A percentile compares a stretch with the other conserved stretches of the same genome.
Evolutionary conservation across 2,888 invertebrate species (phyloP).

Genomic region (Thera britannica): DNA sequence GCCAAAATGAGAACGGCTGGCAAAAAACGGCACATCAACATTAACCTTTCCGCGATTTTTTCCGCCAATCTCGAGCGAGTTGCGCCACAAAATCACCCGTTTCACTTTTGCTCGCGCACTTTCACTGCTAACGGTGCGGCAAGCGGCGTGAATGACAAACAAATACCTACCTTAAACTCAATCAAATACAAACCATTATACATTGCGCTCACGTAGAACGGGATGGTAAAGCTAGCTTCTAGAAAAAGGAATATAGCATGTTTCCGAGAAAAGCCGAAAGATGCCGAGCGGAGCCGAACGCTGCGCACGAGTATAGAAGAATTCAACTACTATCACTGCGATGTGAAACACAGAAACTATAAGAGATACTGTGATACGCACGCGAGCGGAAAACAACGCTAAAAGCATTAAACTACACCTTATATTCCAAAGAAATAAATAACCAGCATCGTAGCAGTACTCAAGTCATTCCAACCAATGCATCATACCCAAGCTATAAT

Average conservation of each 20-base stretch:
- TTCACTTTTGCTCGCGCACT: conserved; percentile 80
- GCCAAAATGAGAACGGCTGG: conserved; percentile 12
- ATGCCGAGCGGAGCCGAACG: conserved; percentile 48
- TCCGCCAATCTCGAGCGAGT: conserved; percentile 69
- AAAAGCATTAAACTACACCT: conserved; percentile 1
- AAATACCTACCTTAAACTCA: conserved; percentile 52
- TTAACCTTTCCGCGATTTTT: conserved; percentile 58
- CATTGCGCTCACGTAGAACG: conserved; percentile 38
- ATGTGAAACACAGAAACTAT: conserved; percentile 11
- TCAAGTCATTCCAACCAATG: conserved; percentile 15
- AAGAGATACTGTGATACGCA: conserved; percentile 4
- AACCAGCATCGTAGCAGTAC: conserved; percentile 3
- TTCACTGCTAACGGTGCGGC: conserved; percentile 79
- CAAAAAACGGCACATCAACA: conserved; percentile 24
- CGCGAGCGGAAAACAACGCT: conserved; percentile 1
- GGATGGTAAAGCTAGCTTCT: conserved; percentile 41
- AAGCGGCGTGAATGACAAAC: conserved; percentile 49
- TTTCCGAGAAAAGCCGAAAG: conserved; percentile 56
- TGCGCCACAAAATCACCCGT: conserved; percentile 73
- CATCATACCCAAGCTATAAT: neutral
- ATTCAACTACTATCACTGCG: conserved; percentile 16
- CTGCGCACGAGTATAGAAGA: conserved; percentile 30
- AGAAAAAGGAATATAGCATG: conserved; percentile 34
- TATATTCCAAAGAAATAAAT: conserved; percentile 10
- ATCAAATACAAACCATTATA: conserved; percentile 31